A percentile compares a stretch with the other conserved stretches of the same genome.
These are phyloP conservation scores for Bos indicus DNA, from an alignment of 2,113 vertebrate genomes.

Conservation along the genomic window DNA sequence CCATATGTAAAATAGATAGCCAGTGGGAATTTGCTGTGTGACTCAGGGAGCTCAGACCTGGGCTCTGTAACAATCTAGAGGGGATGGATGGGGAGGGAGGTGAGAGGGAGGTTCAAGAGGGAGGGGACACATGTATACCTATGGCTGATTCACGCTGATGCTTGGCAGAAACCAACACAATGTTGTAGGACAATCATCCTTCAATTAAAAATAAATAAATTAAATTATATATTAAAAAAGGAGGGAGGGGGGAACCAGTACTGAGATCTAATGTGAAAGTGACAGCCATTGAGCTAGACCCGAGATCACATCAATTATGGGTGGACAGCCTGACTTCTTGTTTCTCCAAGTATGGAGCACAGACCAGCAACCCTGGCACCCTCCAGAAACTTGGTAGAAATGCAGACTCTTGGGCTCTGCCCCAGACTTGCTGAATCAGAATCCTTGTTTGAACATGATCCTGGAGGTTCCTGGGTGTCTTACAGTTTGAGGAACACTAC, in stretches of 20 bases:
- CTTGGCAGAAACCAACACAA: neutral
- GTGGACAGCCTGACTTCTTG: neutral
- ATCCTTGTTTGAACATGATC: neutral
- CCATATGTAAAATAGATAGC: neutral
- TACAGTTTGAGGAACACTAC: neutral
- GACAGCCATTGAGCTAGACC: neutral
- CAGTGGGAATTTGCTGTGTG: neutral
- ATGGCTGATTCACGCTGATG: neutral
- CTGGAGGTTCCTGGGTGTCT: too few species aligned
- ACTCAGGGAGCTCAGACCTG: neutral
- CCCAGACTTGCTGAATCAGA: neutral
- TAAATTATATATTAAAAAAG: neutral
- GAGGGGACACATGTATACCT: neutral
- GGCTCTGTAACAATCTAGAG: neutral
- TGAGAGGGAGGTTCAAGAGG: neutral
- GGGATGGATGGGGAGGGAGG: neutral
- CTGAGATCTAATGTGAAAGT: neutral
- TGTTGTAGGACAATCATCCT: neutral
- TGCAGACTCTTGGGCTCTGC: too few species aligned
- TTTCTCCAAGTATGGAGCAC: rapidly evolving
- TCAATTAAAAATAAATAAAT: neutral
- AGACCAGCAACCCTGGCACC: too few species aligned
- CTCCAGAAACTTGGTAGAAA: neutral
- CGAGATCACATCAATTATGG: neutral
- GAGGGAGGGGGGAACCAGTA: neutral